Base-by-base conservation (phyloP, 1,140 invertebrate genomes). In the Pseudoatta argentina region DNA sequence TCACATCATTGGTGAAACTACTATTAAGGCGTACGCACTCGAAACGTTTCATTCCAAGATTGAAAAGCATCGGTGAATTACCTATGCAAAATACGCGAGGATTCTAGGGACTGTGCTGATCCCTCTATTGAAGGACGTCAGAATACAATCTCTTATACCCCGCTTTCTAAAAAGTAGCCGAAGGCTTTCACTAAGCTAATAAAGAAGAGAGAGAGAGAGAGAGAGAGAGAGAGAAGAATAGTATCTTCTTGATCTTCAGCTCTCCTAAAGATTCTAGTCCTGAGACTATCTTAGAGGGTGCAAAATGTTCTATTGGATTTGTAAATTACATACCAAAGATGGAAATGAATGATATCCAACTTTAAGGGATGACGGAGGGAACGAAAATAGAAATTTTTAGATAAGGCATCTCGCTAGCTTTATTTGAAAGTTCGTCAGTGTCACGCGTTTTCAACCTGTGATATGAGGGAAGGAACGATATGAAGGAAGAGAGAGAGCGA, bases 41-140 rank as follows among this genome's bases (percentile, higher is more conserved):
- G 85, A 85, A 87, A 91, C 85, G 79, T 91, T 81, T 91, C 90
- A 89, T 91, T 89, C 61, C 76, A 24, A 61, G 86, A 79, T 87
- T 91, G 90, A 90, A 91, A 91, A 88, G 87, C 87, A 8, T 34
- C 86, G 81, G 55, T 64, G 90, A 89, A 87, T 91, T 91, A 92
- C 85, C 85, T 91, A 87, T 82, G 85, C 89, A 83, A 90, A 91
- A 91, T 88, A 88, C 85, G 59, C 63, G 61, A 34, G 72, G 85
- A 87, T 87, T 67, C 76, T 57, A 69, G 67, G 71, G 67, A 86
- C 67, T 55, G 67, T 53, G 61, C 78, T 72, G 87, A 88, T 89
- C 83, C 85, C 72, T 10, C 39, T 39, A 27, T 57, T 21, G 72
- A 78, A 55, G 61, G 57, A 67, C 83, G 64, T 64, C 75, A 53